phyloP scores from a whole-genome alignment of 1,140 invertebrate species.

The honey bee (Apis mellifera) region DNA sequence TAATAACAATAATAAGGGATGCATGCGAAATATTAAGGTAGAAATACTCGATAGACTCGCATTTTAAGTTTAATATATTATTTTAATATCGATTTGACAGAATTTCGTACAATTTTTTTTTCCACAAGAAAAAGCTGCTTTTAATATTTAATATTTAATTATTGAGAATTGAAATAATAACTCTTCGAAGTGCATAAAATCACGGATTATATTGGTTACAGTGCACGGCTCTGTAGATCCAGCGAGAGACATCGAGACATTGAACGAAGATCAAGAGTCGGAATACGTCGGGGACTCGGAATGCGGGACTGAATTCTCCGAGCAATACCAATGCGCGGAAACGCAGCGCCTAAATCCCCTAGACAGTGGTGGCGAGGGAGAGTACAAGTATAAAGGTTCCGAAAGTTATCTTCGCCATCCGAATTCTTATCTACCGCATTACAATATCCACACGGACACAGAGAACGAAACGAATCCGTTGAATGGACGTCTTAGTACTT shows the following conservation, averaged over 20 bases:
- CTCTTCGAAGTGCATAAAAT: neutral
- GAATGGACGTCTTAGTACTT: slow-evolving; percentile 77
- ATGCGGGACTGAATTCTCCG: slow-evolving; percentile 84
- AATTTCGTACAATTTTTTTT: too few species aligned
- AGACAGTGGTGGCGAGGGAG: slow-evolving; percentile 85
- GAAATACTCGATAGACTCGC: neutral
- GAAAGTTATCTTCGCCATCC: slow-evolving; percentile 91
- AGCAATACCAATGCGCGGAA: slow-evolving; percentile 82
- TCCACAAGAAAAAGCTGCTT: neutral
- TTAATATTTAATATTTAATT: neutral
- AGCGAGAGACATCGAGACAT: slow-evolving; percentile 84
- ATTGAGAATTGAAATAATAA: neutral
- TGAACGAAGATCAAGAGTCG: slow-evolving; percentile 88
- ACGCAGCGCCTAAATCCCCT: slow-evolving; percentile 84
- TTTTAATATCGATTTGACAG: neutral
- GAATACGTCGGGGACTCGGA: slow-evolving; percentile 87
- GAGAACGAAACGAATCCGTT: slow-evolving; percentile 83
- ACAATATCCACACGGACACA: slow-evolving; percentile 86
- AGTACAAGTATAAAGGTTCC: slow-evolving; percentile 81
- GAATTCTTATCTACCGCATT: slow-evolving; percentile 91
- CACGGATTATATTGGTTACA: slow-evolving; percentile 52
- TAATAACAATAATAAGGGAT: neutral
- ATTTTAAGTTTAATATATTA: neutral
- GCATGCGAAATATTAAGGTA: neutral
- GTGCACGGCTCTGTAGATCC: slow-evolving; percentile 82